Conservation (phyloP, 2,888 invertebrate species). For the Gryllus longicercus region DNA sequence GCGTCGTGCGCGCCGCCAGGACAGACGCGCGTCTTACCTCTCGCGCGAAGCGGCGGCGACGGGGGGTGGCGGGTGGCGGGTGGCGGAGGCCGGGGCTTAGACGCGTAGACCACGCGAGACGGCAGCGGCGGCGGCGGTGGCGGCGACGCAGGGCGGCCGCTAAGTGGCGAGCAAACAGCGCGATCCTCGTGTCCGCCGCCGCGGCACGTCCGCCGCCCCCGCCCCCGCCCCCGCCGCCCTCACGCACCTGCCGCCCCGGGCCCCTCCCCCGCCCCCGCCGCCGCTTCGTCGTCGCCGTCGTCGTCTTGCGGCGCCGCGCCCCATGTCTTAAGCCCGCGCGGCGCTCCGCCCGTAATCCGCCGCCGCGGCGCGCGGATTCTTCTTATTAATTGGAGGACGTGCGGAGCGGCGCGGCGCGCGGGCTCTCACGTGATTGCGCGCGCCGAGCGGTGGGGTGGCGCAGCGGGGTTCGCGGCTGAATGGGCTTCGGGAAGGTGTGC, state of each 20-base stretch:
- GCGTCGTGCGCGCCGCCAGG: no score
- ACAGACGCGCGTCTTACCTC: no score
- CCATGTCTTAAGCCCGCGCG: background rate
- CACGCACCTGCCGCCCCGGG: background rate
- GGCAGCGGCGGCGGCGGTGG: background rate
- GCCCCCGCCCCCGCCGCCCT: background rate
- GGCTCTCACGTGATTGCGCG: background rate
- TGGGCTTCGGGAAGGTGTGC: no score
- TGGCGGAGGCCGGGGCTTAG: no score
- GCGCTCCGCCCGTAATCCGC: background rate
- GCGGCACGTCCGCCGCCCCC: background rate
- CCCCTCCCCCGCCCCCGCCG: background rate
- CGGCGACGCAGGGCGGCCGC: background rate
- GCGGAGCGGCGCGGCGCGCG: background rate
- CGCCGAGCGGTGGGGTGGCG: no score
- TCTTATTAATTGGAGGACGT: background rate
- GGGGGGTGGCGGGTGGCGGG: no score
- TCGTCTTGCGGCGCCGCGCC: background rate
- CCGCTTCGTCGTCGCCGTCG: background rate
- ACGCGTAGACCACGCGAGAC: background rate
- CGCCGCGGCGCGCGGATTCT: background rate
- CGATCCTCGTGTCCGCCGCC: slow-evolving; percentile 3
- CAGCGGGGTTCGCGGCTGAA: no score
- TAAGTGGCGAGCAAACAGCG: background rate
- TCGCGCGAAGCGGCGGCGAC: no score